These are phyloP conservation scores for Torymus auratus DNA, from an alignment of 2,888 invertebrate species.

Conservation along the genomic window DNA sequence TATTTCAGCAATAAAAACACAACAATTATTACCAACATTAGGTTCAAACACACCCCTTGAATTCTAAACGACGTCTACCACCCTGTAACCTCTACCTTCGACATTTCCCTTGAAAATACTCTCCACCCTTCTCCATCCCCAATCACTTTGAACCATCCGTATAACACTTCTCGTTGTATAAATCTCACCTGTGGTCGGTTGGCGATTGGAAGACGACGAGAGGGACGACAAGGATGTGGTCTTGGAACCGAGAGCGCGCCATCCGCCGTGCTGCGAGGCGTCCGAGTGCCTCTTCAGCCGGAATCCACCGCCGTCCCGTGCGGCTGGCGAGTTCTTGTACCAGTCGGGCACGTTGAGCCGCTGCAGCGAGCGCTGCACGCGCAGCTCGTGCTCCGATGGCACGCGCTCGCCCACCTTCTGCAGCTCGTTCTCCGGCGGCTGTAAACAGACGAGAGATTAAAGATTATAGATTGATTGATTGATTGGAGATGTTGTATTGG, in stretches of 20 bases:
- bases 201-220: slow-evolving; percentile 74
- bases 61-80: no score
- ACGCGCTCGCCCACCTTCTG: slow-evolving; percentile 89
- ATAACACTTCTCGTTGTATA: no score
- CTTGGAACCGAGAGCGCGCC: slow-evolving; percentile 85
- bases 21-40: no score
- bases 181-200: slow-evolving; percentile 71
- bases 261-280: slow-evolving; percentile 79
- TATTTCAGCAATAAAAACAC: no score
- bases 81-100: no score
- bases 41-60: no score
- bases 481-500: no score
- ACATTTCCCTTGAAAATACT: no score
- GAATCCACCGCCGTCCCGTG: slow-evolving; percentile 88
- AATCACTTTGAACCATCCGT: no score
- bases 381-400: slow-evolving; percentile 95
- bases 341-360: slow-evolving; percentile 97
- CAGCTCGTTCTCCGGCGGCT: slow-evolving; percentile 96
- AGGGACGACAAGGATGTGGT: slow-evolving; percentile 91
- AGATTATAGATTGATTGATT: no score
- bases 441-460: slow-evolving; percentile 69
- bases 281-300: slow-evolving; percentile 87
- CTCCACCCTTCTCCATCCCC: no score
- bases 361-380: slow-evolving; percentile 94
- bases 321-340: slow-evolving; percentile 89